Conservation (phyloP, 2,888 invertebrate genomes). For the Chymomyza procnemis region DNA sequence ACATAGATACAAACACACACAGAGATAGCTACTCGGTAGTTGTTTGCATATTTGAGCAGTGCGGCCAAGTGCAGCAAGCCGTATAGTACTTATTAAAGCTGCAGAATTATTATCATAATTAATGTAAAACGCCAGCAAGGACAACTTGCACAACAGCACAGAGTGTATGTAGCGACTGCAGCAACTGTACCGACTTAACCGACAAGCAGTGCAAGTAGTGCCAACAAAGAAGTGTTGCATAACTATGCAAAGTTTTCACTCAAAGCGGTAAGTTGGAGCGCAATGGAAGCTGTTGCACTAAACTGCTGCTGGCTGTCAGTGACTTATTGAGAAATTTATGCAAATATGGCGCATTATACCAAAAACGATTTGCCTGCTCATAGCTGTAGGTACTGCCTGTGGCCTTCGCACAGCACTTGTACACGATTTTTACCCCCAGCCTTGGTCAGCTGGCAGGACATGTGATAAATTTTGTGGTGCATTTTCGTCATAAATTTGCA, state of each 20-base stretch:
- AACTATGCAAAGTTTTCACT: slow-evolving; percentile 28
- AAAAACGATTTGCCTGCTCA: slow-evolving; percentile 31
- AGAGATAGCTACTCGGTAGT: slow-evolving; percentile 39
- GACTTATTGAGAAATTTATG: slow-evolving; percentile 52
- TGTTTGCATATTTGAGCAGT: slow-evolving; percentile 56
- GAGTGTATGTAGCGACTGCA: no score
- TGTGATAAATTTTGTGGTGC: slow-evolving; percentile 66
- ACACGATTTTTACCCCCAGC: background rate
- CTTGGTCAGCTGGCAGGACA: slow-evolving; percentile 34
- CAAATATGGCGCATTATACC: slow-evolving; percentile 53
- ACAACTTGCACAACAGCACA: background rate
- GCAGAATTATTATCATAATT: slow-evolving; percentile 70
- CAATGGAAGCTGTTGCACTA: slow-evolving; percentile 1
- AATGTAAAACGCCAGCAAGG: slow-evolving; percentile 39
- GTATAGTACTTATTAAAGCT: slow-evolving; percentile 53
- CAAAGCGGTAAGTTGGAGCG: background rate
- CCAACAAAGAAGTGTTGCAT: background rate
- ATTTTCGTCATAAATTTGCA: slow-evolving; percentile 57
- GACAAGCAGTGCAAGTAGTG: slow-evolving; percentile 14
- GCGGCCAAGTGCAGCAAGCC: slow-evolving; percentile 37
- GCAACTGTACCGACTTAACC: background rate
- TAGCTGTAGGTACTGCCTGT: background rate
- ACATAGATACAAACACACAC: slow-evolving; percentile 5
- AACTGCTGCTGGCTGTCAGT: slow-evolving; percentile 18
- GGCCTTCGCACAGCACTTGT: background rate